These are phyloP conservation scores for Jaculus jaculus DNA, from an alignment of 2,113 vertebrate species.

Conservation along the genomic window DNA sequence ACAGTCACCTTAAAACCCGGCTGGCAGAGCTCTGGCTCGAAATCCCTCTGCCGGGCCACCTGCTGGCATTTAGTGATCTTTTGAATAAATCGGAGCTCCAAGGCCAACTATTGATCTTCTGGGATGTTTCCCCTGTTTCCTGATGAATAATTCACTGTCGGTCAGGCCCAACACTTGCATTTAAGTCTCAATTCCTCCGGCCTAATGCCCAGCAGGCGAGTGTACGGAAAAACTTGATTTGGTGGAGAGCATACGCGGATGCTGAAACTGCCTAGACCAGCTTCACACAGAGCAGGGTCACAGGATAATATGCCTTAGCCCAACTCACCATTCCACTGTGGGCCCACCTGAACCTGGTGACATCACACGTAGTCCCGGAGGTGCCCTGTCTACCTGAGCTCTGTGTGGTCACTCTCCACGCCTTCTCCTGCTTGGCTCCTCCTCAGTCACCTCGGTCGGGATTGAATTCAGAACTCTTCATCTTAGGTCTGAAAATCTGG, in stretches of 20 bases:
- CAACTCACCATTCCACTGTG: neutral
- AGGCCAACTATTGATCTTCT: neutral
- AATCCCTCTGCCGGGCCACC: neutral
- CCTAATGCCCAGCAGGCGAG: neutral
- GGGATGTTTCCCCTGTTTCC: neutral
- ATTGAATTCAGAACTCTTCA: too few species aligned
- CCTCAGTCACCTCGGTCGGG: neutral
- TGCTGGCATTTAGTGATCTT: neutral
- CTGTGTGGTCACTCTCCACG: accelerated
- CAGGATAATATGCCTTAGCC: too few species aligned
- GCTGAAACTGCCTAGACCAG: neutral
- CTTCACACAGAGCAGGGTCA: accelerated
- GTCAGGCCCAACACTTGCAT: neutral
- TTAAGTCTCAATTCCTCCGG: neutral
- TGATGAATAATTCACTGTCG: neutral
- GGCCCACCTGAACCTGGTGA: neutral
- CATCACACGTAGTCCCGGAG: accelerated
- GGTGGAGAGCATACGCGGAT: neutral
- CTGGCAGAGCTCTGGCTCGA: accelerated
- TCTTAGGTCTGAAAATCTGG: neutral
- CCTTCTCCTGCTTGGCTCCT: neutral
- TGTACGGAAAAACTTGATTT: neutral
- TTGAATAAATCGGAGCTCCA: neutral
- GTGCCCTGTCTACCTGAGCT: neutral
- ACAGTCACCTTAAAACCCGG: neutral